phyloP scores from a whole-genome alignment of 2,888 invertebrate species.

The Andricus curvator region DNA sequence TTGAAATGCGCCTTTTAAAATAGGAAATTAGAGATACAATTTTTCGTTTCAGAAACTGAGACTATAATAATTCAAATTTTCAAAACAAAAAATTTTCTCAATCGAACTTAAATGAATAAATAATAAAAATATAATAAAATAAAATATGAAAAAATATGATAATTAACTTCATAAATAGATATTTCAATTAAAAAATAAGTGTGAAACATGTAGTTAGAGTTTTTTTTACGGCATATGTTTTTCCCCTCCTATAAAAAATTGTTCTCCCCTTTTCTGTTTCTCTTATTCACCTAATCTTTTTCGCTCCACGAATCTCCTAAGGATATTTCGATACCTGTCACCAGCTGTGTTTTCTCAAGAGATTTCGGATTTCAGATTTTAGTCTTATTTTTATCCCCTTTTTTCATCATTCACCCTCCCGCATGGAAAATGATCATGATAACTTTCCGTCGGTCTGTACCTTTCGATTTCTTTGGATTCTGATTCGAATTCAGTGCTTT shows the following conservation, averaged over 20 bases:
- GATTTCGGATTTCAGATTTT: constrained; percentile 69
- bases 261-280: constrained; percentile 43
- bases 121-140: too few relatives aligned
- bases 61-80: too few relatives aligned
- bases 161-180: background rate
- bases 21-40: too few relatives aligned
- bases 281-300: constrained; percentile 41
- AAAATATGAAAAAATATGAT: too few relatives aligned
- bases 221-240: background rate
- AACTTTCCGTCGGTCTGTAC: background rate
- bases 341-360: constrained; percentile 75
- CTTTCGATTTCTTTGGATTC: constrained; percentile 5
- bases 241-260: constrained; percentile 48
- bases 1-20: too few relatives aligned
- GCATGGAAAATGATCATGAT: background rate
- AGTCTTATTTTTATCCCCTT: constrained; percentile 40
- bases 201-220: background rate
- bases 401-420: constrained; percentile 41
- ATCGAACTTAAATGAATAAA: too few relatives aligned
- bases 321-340: constrained; percentile 51
- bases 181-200: background rate
- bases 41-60: too few relatives aligned
- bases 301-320: constrained; percentile 1
- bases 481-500: background rate
- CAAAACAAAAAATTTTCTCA: too few relatives aligned